Evolutionary conservation across 2,888 invertebrate species (phyloP), one percentile per base, ranked within the genome.

Genomic region (Lasius fuliginosus): DNA sequence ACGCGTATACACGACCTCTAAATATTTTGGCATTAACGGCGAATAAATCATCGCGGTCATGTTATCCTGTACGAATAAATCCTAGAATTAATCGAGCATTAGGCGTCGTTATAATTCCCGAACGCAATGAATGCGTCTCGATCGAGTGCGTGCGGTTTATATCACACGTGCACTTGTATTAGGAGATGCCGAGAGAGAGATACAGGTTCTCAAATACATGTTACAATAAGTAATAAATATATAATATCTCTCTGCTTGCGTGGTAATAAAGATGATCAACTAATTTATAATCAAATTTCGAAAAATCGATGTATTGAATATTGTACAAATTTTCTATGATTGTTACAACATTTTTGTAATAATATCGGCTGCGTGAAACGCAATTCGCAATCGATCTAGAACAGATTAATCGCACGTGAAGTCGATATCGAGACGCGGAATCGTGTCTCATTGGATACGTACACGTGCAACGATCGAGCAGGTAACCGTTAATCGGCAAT

Each of bases 1-100:
- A 89, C 87, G 87, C 85, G 85, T 89, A 86, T 86, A 79, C 87
- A 84, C 90, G 85, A 88, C 89, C 91, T 90, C 91, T 90, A 93
- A 93, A 93, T 92, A 92, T 93, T 93, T 92, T 92, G 92, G 92
- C 91, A 90, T 91, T 88, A 89, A 87, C 86, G 87, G 73, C 82
- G 86, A 90, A 89, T 89, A 88, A 90, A 91, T 91, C 92, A 90
- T 84, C 85, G 83, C 60, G 64, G 18, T 33, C 65, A 65, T 60
- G 68, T n/a, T 68, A 82, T 79, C 76, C 74, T 36, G 75, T 79
- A 53, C 76, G 73, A 88, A 90, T 90, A 90, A 90, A 90, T 89
- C 83, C 68, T 86, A 85, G 89, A 88, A 88, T 90, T 90, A 90
- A 89, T 74, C 76, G 85, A 82, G 85, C 69, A 83, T 84, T 87